These are phyloP conservation scores for Empis livida DNA, from an alignment of 2,888 invertebrate genomes.

Conservation along the genomic window DNA sequence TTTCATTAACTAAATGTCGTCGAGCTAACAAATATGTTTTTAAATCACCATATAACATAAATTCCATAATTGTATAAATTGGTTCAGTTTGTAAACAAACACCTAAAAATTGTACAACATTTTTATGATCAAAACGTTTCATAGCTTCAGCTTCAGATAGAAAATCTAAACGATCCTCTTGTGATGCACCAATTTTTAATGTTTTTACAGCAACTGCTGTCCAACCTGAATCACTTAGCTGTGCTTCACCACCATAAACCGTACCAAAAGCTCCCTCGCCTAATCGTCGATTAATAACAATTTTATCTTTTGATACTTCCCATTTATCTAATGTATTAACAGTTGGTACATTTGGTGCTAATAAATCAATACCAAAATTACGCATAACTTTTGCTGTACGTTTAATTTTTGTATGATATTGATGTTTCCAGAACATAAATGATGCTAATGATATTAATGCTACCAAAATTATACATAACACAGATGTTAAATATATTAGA, in stretches of 20 bases:
- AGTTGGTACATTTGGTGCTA: constrained; percentile 36
- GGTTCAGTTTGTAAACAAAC: constrained; percentile 81
- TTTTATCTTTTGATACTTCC: constrained; percentile 73
- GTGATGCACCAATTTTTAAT: constrained; percentile 65
- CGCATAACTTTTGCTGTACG: constrained; percentile 55
- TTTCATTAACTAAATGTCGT: constrained; percentile 62
- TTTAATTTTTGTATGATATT: constrained; percentile 54
- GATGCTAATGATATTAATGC: constrained; percentile 38
- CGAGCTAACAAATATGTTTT: constrained; percentile 79
- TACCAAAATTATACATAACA: constrained; percentile 45
- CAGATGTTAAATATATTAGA: constrained; percentile 46
- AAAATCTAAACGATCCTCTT: constrained; percentile 82
- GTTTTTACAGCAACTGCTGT: constrained; percentile 81
- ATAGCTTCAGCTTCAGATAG: constrained; percentile 87
- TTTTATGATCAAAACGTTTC: constrained; percentile 84
- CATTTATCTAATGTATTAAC: constrained; percentile 61
- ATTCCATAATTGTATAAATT: constrained; percentile 86
- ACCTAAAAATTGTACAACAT: constrained; percentile 71
- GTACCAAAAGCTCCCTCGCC: constrained; percentile 89
- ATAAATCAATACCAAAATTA: constrained; percentile 51
- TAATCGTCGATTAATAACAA: constrained; percentile 73
- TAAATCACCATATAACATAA: constrained; percentile 84
- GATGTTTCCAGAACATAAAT: constrained; percentile 50
- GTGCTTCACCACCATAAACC: constrained; percentile 75
- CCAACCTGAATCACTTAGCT: constrained; percentile 56